Evolutionary conservation across 2,113 vertebrate species (phyloP).

Genomic region (Serinus canaria): DNA sequence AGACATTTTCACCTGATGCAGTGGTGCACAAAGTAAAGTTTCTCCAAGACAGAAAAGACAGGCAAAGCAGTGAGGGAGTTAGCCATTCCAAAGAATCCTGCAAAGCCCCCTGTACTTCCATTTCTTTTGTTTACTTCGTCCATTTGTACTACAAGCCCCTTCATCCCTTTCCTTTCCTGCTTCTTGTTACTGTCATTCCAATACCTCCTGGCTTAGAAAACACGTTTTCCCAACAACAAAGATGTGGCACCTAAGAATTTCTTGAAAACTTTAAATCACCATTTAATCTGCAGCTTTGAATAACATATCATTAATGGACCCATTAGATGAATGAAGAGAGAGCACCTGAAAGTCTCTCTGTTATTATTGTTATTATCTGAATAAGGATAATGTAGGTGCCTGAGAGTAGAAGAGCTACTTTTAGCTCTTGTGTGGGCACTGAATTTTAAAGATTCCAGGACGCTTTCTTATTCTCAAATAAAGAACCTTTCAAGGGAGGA

Average conservation of each 20-base stretch:
- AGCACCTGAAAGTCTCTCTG: not conserved
- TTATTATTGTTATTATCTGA: not conserved
- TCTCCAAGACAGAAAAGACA: not conserved
- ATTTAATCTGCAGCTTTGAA: not conserved
- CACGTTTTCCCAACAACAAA: not conserved
- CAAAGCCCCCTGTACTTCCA: not conserved
- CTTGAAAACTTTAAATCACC: not conserved
- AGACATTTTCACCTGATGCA: not conserved
- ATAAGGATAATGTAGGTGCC: not conserved
- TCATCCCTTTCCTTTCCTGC: not conserved
- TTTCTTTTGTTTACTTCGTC: not conserved
- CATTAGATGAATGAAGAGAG: slow-evolving; percentile 2
- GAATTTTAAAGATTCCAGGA: not conserved
- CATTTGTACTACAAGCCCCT: not conserved
- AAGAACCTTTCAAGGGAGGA: not conserved
- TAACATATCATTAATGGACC: not conserved
- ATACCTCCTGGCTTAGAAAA: not conserved
- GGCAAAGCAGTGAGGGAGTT: not conserved
- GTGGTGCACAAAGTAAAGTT: not conserved
- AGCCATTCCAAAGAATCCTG: not conserved
- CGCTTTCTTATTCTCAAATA: not conserved
- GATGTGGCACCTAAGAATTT: not conserved
- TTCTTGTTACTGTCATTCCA: not conserved
- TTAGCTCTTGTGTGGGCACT: not conserved
- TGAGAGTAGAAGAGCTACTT: not conserved